Base-by-base conservation (phyloP, 2,797 vertebrate genomes). In the Esox lucius region DNA sequence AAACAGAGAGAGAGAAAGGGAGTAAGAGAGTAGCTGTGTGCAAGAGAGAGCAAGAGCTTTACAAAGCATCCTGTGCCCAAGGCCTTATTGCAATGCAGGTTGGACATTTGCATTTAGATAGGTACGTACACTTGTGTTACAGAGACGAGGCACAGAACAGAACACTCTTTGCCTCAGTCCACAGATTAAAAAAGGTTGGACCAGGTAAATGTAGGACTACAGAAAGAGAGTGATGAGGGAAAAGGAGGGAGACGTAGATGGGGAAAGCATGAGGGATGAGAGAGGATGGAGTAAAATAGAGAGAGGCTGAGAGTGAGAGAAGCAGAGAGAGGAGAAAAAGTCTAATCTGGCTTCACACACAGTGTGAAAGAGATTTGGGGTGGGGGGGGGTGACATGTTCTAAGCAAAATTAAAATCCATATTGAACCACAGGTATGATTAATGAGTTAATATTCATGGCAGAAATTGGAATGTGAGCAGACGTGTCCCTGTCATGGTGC, bases 41-140 rank as follows among this genome's bases (percentile, higher is more conserved):
- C 15, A 48, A 49, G 68, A 3, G 17, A 56, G 66, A 53, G 31
- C 70, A 19, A 68, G 69, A 72, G 64, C 72, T 66, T 56, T 73
- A 46, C 33, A 70, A 69, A 81, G 73, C 59, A 76, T 80, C 77
- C 61, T 46, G 78, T 68, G 64, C 71, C 76, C 66, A 66, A 9
- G 72, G 87, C 75, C 78, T 85, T 83, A 79, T 86, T 87, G 82
- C 79, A 73, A 39, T 82, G 81, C 82, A 81, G 84, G 82, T 82
- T 82, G 82, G 80, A 83, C 85, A 94, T 94, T 94, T 92, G 91
- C 92, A 93, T 94, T 93, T 95, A 95, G 93, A 95, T 95, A 85
- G 91, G 87, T 92, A 86, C 83, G 83, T 91, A 93, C 93, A 91
- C 89, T 88, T 87, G 80, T 88, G 87, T 91, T 90, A 88, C 84